Evolutionary conservation across 2,797 vertebrate species (phyloP).

Genomic region (Sebastes kiyomatsui): DNA sequence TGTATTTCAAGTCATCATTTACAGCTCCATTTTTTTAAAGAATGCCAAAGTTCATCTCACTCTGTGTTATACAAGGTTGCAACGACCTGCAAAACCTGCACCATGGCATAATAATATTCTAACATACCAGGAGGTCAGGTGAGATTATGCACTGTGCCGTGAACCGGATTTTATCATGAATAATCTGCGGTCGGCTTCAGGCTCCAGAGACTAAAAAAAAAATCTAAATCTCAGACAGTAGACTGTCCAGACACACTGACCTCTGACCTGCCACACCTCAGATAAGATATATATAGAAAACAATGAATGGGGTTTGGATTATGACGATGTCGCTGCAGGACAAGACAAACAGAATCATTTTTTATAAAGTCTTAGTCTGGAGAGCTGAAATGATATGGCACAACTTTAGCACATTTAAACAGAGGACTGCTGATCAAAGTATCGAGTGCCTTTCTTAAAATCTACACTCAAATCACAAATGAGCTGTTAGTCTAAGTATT

Average conservation of each 20-base stretch:
- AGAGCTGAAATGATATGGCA: neutral
- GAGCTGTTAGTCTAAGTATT: constrained; percentile 34
- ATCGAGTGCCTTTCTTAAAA: constrained; percentile 63
- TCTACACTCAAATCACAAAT: constrained; percentile 15
- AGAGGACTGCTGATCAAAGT: neutral
- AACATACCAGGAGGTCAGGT: neutral
- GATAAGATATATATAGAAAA: neutral
- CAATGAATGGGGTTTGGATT: neutral
- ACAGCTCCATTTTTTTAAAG: neutral
- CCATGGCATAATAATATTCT: neutral
- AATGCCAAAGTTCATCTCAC: constrained; percentile 10
- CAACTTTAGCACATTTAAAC: constrained; percentile 39
- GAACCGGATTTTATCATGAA: neutral
- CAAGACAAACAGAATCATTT: neutral
- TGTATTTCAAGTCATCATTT: neutral
- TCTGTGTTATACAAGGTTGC: neutral
- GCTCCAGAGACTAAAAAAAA: neutral
- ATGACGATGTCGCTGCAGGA: neutral
- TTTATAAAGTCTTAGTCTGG: neutral
- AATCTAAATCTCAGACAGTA: neutral
- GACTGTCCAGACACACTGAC: neutral
- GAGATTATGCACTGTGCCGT: neutral
- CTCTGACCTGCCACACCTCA: neutral
- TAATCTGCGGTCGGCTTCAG: neutral
- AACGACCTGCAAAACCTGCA: neutral